Base-by-base conservation (phyloP, 1,140 invertebrate species). In the Hyphantria cunea region DNA sequence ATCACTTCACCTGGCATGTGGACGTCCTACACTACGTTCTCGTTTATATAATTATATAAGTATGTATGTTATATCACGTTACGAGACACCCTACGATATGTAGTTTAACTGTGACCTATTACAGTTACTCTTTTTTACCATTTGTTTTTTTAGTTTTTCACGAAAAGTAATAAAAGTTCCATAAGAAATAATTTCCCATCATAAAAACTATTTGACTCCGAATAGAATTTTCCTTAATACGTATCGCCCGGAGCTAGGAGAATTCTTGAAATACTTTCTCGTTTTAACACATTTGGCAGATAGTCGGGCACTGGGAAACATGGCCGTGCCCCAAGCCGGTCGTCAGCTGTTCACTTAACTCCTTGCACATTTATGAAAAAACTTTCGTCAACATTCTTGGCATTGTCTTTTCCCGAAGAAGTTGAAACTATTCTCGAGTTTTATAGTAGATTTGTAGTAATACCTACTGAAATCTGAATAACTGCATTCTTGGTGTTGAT, bases 361-460 rank as follows among this genome's bases (percentile, higher is more conserved):
- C 60, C 76, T 72, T 81, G 80, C 79, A 79, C 84, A 82, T 87
- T 87, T 89, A 89, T 89, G 84, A 89, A 89, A 86, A 89, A 89
- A 89, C 79, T 88, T 86, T 82, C 78, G 71, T 78, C 82, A 82
- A 85, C 78, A 80, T 83, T 78, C 78, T 82, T 84, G 74, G 73
- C 82, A 82, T 83, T 82, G 78, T 82, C 79, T 80, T 64, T 39
- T 70, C 74, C 49, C 13, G 25, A 12, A 45, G 17, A 25, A 44
- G 72, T 80, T 74, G 72, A 77, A 81, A 79, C 79, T 78, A 78
- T 80, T 82, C 76, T 66, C 54, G 6, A 58, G 44, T 39, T 49
- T 48, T 49, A 32, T 49, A 10, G 44, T 49, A 47, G 37, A 33
- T 56, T 25, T 9, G 13, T 39, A 63, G 63, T 82, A 76, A 77